These are phyloP conservation scores for Xanthia togata DNA, from an alignment of 2,888 invertebrate genomes.

Conservation along the genomic window DNA sequence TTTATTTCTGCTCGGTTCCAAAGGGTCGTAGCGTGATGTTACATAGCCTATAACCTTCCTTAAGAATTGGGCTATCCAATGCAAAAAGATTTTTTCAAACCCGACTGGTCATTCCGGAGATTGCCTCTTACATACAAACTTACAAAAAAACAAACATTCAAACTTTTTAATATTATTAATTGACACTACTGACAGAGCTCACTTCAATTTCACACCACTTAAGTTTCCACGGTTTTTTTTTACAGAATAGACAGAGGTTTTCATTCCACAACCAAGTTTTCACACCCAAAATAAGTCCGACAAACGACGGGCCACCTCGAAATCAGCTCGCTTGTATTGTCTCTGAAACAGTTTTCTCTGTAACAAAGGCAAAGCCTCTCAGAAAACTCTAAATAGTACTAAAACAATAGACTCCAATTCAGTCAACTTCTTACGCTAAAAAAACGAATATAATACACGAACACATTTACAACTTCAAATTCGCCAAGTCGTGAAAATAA, in stretches of 20 bases:
- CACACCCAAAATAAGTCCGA: not conserved
- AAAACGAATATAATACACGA: slow-evolving; percentile 31
- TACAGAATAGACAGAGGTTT: not conserved
- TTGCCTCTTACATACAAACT: too few species aligned
- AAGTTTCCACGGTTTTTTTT: not conserved
- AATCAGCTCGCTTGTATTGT: not conserved
- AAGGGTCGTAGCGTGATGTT: too few species aligned
- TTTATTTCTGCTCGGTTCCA: too few species aligned
- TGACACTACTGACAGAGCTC: too few species aligned
- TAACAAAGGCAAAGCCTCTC: not conserved
- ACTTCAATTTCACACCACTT: too few species aligned
- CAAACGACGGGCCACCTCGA: not conserved
- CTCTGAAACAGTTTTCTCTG: not conserved
- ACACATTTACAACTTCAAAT: slow-evolving; percentile 26
- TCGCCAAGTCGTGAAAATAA: slow-evolving; percentile 44
- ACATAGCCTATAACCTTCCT: too few species aligned
- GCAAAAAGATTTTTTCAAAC: too few species aligned
- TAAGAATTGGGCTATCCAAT: too few species aligned
- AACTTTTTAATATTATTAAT: too few species aligned
- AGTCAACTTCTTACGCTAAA: slow-evolving; percentile 8
- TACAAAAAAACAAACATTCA: too few species aligned
- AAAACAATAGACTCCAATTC: not conserved
- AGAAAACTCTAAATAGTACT: not conserved
- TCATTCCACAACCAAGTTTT: not conserved
- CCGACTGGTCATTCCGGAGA: too few species aligned